phyloP scores from a whole-genome alignment of 1,140 invertebrate genomes.

The Bathynomus jamesi region DNA sequence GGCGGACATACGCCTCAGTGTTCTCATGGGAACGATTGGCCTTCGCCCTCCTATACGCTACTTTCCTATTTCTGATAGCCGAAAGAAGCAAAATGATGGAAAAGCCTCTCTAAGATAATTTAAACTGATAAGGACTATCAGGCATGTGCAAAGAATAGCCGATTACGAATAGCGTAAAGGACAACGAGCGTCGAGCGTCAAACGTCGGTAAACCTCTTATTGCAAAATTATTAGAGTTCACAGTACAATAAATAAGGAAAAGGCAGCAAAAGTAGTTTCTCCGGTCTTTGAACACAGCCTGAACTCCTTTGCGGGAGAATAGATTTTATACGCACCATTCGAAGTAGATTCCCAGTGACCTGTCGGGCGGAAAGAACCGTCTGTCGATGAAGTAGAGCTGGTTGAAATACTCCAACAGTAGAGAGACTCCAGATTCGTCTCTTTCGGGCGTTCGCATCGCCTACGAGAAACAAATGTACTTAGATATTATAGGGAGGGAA shows the following conservation, averaged over 20 bases:
- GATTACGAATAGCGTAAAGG: too few relatives aligned
- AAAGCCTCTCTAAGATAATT: too few relatives aligned
- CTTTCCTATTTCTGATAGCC: too few relatives aligned
- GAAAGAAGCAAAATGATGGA: too few relatives aligned
- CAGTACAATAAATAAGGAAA: neutral
- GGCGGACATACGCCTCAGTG: too few relatives aligned
- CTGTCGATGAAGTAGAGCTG: constrained; percentile 89
- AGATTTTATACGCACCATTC: constrained; percentile 63
- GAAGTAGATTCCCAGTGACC: constrained; percentile 82
- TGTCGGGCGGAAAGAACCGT: constrained; percentile 84
- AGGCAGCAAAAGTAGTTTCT: neutral
- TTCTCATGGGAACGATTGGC: too few relatives aligned
- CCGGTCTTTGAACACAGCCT: too few relatives aligned
- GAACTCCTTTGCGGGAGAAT: neutral
- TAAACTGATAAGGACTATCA: too few relatives aligned
- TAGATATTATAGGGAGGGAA: too few relatives aligned
- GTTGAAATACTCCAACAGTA: constrained; percentile 90
- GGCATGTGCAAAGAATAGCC: too few relatives aligned
- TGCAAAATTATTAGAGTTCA: neutral
- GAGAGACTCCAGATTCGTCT: constrained; percentile 71
- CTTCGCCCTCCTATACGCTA: too few relatives aligned
- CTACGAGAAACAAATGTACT: constrained; percentile 49
- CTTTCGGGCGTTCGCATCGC: constrained; percentile 83
- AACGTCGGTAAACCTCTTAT: neutral
- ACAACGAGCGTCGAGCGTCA: too few relatives aligned